These are phyloP conservation scores for Poecilia gillii DNA, from an alignment of 2,797 vertebrate species.

Conservation along the genomic window DNA sequence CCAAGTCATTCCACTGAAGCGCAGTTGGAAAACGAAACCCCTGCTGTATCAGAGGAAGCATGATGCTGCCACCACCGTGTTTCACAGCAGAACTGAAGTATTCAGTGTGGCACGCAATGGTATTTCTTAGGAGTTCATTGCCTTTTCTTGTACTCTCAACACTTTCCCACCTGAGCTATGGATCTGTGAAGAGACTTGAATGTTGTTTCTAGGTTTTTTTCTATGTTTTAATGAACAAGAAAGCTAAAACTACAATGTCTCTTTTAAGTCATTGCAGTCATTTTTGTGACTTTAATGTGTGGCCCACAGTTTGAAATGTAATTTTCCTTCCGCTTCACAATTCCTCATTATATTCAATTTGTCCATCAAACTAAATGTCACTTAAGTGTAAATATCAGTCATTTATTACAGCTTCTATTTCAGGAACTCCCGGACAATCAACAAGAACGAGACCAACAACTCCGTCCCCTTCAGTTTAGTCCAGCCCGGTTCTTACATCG, in stretches of 20 bases:
- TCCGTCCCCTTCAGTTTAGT: constrained; percentile 77
- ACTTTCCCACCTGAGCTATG: neutral
- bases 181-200: no score
- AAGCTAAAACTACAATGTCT: neutral
- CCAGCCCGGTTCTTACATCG: constrained; percentile 56
- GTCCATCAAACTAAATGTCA: neutral
- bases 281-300: neutral
- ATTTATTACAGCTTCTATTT: neutral
- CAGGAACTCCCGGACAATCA: constrained; percentile 69
- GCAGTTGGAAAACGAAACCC: neutral
- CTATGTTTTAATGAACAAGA: neutral
- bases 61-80: neutral
- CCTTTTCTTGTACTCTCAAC: neutral
- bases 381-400: neutral
- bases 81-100: neutral
- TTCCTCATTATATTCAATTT: neutral
- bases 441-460: constrained; percentile 73
- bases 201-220: neutral
- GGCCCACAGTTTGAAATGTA: neutral
- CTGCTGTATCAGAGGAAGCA: neutral
- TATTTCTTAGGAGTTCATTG: neutral
- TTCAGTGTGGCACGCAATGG: neutral
- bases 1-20: no score
- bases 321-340: neutral
- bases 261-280: neutral